Conservation (phyloP, 2,888 invertebrate species). For the Griposia aprilina region DNA sequence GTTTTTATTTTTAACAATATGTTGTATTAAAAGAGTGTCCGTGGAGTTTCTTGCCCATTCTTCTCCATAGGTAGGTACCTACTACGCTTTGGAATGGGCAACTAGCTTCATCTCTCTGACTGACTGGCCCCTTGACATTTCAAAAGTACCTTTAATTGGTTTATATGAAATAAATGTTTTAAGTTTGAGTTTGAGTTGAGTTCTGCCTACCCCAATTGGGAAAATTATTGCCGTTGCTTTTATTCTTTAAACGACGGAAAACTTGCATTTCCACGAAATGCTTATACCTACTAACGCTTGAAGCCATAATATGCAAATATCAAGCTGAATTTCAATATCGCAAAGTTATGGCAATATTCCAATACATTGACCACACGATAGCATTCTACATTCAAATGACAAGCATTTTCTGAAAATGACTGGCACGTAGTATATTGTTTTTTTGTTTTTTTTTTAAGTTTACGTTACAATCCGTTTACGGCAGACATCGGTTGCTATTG, state of each 20-base stretch:
- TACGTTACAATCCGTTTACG: not conserved
- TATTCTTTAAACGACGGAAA: not conserved
- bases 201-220: too few relatives aligned
- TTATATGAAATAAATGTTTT: too few relatives aligned
- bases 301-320: conserved; percentile 40
- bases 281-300: conserved; percentile 2
- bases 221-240: not conserved
- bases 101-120: too few relatives aligned
- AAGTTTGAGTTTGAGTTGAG: too few relatives aligned
- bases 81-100: too few relatives aligned
- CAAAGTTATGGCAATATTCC: conserved; percentile 41
- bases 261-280: conserved; percentile 34
- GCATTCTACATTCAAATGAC: not conserved
- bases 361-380: conserved; percentile 18
- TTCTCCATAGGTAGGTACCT: too few relatives aligned
- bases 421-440: not conserved
- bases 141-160: too few relatives aligned
- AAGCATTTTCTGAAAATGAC: not conserved
- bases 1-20: too few relatives aligned
- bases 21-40: too few relatives aligned
- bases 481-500: not conserved
- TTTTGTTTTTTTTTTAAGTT: not conserved
- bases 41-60: too few relatives aligned
- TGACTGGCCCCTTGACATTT: too few relatives aligned
- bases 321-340: conserved; percentile 38